Conservation (phyloP, 2,797 vertebrate species). For the Pseudochirops cupreus region DNA sequence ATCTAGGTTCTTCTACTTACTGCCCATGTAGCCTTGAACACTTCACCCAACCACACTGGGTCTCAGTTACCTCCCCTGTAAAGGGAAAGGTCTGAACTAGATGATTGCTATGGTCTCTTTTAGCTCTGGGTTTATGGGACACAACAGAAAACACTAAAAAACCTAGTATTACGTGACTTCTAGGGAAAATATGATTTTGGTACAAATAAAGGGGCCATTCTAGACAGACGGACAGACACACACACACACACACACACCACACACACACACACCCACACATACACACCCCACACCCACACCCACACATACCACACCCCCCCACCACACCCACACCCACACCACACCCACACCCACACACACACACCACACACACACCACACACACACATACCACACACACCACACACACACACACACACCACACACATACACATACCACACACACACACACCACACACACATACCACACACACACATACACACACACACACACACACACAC, state of each 20-base stretch:
- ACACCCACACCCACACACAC: not conserved
- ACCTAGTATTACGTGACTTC: not conserved
- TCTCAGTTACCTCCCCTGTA: not conserved
- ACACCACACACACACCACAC: not conserved
- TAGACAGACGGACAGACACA: not conserved
- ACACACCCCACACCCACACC: not conserved
- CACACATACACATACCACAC: not conserved
- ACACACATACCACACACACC: too few relatives aligned
- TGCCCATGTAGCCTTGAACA: not conserved
- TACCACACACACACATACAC: not conserved
- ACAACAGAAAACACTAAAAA: too few relatives aligned
- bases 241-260: not conserved
- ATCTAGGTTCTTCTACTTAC: too few relatives aligned
- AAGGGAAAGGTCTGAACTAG: not conserved
- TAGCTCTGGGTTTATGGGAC: not conserved
- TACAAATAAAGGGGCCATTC: not conserved
- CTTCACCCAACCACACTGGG: not conserved
- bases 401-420: not conserved
- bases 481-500: not conserved
- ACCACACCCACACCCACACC: too few relatives aligned
- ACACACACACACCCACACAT: too few relatives aligned
- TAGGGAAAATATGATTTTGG: not conserved
- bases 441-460: not conserved
- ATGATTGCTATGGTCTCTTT: not conserved
- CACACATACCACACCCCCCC: not conserved